Evolutionary conservation across 2,797 vertebrate genomes (phyloP), one percentile per base, ranked within the genome.

Genomic region (Lemur catta): DNA sequence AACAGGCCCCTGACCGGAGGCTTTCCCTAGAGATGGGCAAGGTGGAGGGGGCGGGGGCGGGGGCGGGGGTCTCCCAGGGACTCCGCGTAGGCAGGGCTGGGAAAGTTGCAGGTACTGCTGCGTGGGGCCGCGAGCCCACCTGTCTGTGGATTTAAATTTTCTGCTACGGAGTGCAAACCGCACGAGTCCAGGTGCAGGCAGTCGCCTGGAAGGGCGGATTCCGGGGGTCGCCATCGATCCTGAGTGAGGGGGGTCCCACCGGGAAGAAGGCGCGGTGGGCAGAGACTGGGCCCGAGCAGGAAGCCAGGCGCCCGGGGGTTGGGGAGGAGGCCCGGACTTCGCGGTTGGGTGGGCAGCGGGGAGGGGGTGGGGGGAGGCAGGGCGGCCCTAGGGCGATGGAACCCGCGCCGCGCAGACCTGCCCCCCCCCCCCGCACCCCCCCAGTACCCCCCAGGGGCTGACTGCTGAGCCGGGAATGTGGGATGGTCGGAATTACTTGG

Each of bases 1-100:
- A 75, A 20, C 48, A 13, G 17, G 4, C 15, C n/a, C 11, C 30
- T 0, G 6, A 1, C 26, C 0, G 8, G 30, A 2, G 38, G 33
- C n/a, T 9, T 41, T 35, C 35, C 22, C 79, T 24, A 2, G 10
- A 35, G 90, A 13, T 14, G 52, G 20, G 33, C 38, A 12, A 33
- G 35, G 43, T 18, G 33, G 24, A 24, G 78, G 33, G 20, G 18
- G 14, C 7, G 33, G n/a, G 2, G 22, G 1, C 35, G 6, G 1
- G 41, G 26, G 4, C 15, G 41, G 30, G 13, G 35, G 46, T 28
- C 55, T 26, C n/a, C n/a, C 3, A 28, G 80, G 59, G 43, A 7
- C 38, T 48, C 69, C 0, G n/a, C 63, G 22, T 8, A 13, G 15
- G 46, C 5, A 20, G 57, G 30, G 30, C 71, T 17, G 46, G 55